These are phyloP conservation scores for Choloepus didactylus DNA, from an alignment of 2,797 vertebrate species.

Conservation along the genomic window DNA sequence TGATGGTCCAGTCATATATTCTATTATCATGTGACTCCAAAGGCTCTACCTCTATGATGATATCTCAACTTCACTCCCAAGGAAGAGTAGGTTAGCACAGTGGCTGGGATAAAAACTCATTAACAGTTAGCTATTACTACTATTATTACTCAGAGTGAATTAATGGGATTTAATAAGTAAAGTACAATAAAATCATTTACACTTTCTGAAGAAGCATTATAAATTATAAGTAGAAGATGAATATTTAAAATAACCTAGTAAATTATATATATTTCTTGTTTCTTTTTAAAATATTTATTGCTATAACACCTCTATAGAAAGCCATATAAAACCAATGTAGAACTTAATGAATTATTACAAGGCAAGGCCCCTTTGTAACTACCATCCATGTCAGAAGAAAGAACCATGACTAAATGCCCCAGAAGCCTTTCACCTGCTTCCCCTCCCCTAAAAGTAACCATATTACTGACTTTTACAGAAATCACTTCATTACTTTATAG, in stretches of 20 bases:
- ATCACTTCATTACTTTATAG: background rate
- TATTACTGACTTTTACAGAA: background rate
- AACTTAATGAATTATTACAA: constrained; percentile 21
- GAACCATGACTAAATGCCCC: background rate
- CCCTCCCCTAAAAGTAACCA: background rate
- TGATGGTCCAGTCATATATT: background rate
- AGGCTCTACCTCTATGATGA: background rate
- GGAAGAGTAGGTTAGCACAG: background rate
- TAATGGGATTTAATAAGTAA: background rate
- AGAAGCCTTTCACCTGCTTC: background rate
- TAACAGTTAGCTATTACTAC: background rate
- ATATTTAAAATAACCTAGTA: background rate
- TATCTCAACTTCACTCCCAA: background rate
- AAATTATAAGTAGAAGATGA: background rate
- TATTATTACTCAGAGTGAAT: background rate
- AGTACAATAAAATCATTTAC: background rate
- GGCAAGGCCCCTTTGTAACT: background rate
- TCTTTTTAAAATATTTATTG: too few species aligned
- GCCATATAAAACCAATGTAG: background rate
- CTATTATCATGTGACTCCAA: background rate
- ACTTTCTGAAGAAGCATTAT: background rate
- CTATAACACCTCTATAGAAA: constrained; percentile 20
- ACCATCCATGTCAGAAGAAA: constrained; percentile 28
- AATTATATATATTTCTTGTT: background rate
- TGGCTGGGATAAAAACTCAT: background rate